phyloP scores from a whole-genome alignment of 23 tunicate genomes.

The Halocynthia aurantium region DNA sequence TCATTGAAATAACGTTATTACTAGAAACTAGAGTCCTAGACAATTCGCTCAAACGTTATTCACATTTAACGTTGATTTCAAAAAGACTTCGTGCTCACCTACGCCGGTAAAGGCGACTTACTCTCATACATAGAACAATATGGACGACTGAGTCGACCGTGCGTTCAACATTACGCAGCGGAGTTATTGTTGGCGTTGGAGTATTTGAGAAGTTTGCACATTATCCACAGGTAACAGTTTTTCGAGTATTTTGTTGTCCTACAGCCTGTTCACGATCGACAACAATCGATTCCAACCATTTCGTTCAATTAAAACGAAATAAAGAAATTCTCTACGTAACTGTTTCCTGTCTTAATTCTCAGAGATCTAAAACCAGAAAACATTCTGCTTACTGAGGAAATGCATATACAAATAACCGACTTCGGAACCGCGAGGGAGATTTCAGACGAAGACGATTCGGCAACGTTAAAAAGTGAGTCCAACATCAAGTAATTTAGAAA shows the following conservation, averaged over 20 bases:
- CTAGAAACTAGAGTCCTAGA: no score
- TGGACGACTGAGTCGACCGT: conserved; percentile 23
- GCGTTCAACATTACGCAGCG: conserved; percentile 44
- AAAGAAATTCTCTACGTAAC: background rate
- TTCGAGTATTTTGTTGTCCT: background rate
- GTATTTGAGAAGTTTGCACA: conserved; percentile 15
- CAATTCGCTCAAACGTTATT: background rate
- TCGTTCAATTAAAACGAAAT: background rate
- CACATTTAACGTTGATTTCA: background rate
- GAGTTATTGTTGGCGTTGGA: conserved; percentile 52
- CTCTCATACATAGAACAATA: conserved; percentile 35
- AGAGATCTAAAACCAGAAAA: conserved; percentile 66
- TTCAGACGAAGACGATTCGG: background rate
- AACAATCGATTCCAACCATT: background rate
- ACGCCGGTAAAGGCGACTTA: conserved; percentile 39
- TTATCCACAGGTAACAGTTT: conserved; percentile 44
- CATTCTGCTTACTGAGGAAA: conserved; percentile 35
- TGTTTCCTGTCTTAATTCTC: background rate
- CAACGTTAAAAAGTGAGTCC: background rate
- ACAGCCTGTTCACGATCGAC: background rate
- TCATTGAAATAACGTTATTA: no score
- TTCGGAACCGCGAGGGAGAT: conserved; percentile 38
- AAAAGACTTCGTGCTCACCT: conserved; percentile 42
- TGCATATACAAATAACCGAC: conserved; percentile 60
- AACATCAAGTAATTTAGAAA: no score